Conservation (phyloP, 1,140 invertebrate genomes). For the Xylocopa sonorina region DNA sequence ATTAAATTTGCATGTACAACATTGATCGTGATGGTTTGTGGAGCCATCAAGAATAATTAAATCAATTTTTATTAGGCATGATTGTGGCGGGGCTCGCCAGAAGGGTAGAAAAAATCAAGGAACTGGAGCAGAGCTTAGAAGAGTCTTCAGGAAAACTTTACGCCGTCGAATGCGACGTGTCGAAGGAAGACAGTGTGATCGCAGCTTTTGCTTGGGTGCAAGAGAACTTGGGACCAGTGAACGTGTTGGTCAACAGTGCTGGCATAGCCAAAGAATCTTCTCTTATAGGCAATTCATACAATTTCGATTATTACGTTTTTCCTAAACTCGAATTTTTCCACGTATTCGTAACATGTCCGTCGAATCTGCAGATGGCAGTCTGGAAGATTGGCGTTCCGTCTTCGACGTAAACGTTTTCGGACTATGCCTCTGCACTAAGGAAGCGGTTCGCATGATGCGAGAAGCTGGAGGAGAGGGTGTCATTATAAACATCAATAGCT, state of each 20-base stretch:
- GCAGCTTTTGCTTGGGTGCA: conserved; percentile 84
- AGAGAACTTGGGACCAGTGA: conserved; percentile 83
- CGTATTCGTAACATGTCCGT: too few species aligned
- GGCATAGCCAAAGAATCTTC: conserved; percentile 79
- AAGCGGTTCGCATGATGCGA: conserved; percentile 83
- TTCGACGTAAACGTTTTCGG: conserved; percentile 84
- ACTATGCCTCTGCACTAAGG: conserved; percentile 82
- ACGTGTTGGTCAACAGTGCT: conserved; percentile 88
- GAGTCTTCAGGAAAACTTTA: conserved; percentile 71
- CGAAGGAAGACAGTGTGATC: conserved; percentile 85
- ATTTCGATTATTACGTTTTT: neutral
- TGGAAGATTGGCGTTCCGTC: conserved; percentile 72
- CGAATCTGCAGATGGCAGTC: conserved; percentile 67
- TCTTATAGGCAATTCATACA: conserved; percentile 56
- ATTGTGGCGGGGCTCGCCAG: conserved; percentile 84
- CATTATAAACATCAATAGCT: conserved; percentile 74
- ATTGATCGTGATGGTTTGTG: too few species aligned
- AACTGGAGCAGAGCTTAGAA: conserved; percentile 57
- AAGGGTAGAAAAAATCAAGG: conserved; percentile 80
- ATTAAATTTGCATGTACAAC: too few species aligned
- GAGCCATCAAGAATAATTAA: too few species aligned
- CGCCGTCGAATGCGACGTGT: conserved; percentile 84
- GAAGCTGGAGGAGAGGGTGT: conserved; percentile 54
- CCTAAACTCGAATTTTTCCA: too few species aligned
- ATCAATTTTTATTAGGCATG: conserved; percentile 76